Percentiles rank a stretch among this genome's conserved stretches.
These are phyloP conservation scores for Mycteria americana DNA, from an alignment of 2,797 vertebrate genomes.

Conservation along the genomic window DNA sequence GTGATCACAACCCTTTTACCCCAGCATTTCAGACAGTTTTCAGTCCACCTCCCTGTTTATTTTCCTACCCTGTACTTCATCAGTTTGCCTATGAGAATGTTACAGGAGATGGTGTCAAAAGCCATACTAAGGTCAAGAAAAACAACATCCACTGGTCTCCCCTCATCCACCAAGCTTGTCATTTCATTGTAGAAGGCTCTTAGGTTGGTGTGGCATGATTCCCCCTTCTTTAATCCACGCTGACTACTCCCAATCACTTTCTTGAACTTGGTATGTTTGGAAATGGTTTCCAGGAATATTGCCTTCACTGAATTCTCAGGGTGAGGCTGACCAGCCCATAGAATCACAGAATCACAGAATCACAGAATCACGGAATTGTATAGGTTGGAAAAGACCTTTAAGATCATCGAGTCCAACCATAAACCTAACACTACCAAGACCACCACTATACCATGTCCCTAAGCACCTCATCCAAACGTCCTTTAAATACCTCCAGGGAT, in stretches of 20 bases:
- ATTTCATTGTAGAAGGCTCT: neutral
- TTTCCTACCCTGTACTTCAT: neutral
- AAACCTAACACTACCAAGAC: too few relatives aligned
- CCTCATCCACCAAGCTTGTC: accelerated
- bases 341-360: too few relatives aligned
- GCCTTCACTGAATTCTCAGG: neutral
- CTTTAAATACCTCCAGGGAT: too few relatives aligned
- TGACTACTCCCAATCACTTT: neutral
- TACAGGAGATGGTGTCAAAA: neutral
- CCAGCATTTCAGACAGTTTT: neutral
- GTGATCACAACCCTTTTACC: neutral
- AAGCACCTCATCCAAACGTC: too few relatives aligned
- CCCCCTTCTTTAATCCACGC: neutral
- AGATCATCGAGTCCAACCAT: too few relatives aligned
- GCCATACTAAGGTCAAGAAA: neutral
- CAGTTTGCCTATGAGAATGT: neutral
- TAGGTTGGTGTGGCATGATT: neutral
- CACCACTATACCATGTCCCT: too few relatives aligned
- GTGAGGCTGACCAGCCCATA: neutral
- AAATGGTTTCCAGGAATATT: neutral
- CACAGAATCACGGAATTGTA: too few relatives aligned
- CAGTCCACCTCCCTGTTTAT: neutral
- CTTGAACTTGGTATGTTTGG: neutral
- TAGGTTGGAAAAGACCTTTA: too few relatives aligned
- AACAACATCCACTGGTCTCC: neutral